Base-by-base conservation (phyloP, 2,113 vertebrate species). In the Sterrhoptilus dennistouni region DNA sequence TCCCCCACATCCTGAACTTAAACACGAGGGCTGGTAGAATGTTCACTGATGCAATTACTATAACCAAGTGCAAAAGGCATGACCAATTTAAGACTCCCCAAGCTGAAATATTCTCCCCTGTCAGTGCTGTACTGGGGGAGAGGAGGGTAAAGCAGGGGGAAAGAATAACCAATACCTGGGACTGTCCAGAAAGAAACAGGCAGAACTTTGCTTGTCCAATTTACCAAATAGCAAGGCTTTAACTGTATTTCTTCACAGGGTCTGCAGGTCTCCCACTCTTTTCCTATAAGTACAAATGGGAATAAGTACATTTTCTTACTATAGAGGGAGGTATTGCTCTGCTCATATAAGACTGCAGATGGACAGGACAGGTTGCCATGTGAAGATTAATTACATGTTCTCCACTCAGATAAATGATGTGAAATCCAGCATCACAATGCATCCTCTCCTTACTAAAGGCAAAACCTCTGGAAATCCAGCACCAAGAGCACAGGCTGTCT, bases 361-460 rank as follows among this genome's bases (percentile, higher is more conserved):
- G 5, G 31, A 35, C 4, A 81, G 29, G 14, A 63, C 0, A 2
- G 12, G 12, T 66, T n/a, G 27, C 44, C 23, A 8, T 1, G 5
- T 18, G 38, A 66, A 47, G 40, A 50, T 40, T 20, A 69, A 52
- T 84, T n/a, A 21, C 1, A 0, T 23, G 17, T 53, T 66, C 40
- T 71, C 29, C 31, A 21, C 12, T 36, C 27, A 28, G 42, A n/a
- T 15, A 53, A 68, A 83, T 61, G 6, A 72, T 20, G 2, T 14
- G 8, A 59, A 71, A 49, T 72, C 72, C 42, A 71, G 20, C 19
- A 52, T 53, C 15, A 10, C 14, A 52, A 21, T 19, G 57, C 6
- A 33, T 57, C 27, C 14, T 65, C 7, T 57, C 40, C 28, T 45
- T n/a, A 36, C 4, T 36, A 35, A 54, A 69, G 24, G 35, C 8